Percentiles rank a stretch among this genome's conserved stretches.
These are phyloP conservation scores for Escarpia spicata DNA, from an alignment of 2,888 invertebrate genomes.

Conservation along the genomic window DNA sequence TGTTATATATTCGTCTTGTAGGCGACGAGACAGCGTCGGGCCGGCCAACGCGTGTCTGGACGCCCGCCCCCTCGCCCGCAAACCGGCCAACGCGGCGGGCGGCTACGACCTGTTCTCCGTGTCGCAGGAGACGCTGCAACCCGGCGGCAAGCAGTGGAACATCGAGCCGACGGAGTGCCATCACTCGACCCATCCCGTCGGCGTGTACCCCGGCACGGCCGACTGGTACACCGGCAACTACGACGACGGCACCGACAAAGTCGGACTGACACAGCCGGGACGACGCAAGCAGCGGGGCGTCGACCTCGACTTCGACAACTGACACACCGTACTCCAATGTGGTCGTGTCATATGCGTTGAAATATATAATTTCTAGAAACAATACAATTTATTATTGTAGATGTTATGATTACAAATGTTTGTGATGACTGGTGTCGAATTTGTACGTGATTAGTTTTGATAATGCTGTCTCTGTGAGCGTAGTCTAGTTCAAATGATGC, in stretches of 20 bases:
- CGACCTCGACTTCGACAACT: not conserved
- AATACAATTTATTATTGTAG: not conserved
- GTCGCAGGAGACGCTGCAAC: not conserved
- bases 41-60: slow-evolving; percentile 14
- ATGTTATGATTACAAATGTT: not conserved
- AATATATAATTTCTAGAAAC: not conserved
- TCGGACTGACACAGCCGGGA: not conserved
- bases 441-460: not conserved
- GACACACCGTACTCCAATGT: not conserved
- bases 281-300: not conserved
- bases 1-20: not conserved
- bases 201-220: not conserved
- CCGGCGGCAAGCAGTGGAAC: not conserved
- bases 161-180: not conserved
- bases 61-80: slow-evolving; percentile 20
- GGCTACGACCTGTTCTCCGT: slow-evolving; percentile 20
- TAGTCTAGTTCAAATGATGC: not conserved
- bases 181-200: not conserved
- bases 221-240: not conserved
- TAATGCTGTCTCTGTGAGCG: not conserved
- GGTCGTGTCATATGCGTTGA: not conserved
- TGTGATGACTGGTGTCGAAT: not conserved
- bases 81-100: not conserved
- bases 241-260: not conserved
- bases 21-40: not conserved